Evolutionary conservation across 2,113 vertebrate genomes (phyloP), one percentile per base, ranked within the genome.

Genomic region (Carlito syrichta): DNA sequence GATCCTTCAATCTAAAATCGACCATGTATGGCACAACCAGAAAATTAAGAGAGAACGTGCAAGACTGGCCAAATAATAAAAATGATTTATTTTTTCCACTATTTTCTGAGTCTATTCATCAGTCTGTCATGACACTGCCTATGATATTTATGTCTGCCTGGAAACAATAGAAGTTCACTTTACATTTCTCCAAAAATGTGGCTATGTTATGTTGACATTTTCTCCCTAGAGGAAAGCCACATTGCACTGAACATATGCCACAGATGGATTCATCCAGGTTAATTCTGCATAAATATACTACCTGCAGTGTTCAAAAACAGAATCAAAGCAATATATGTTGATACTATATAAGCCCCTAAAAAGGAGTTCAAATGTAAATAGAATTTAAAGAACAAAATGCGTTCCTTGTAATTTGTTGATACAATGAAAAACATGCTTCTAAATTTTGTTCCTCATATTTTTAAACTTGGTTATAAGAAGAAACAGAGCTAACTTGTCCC

Each of bases 141-240:
- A 19, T 73, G 69, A 95, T 95, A 92, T 89, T 96, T 98, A 88
- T 95, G 60, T 82, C 20, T 94, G 82, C 88, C 71, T 73, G n/a
- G 82, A 91, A 94, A 97, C 68, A 96, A 82, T 89, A 74, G 81
- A 95, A 95, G 82, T 82, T 84, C 81, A 66, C 63, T 68, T 88
- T 91, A 90, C 27, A 38, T 30, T 85, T 97, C 86, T 79, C 48
- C 78, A 78, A 92, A 88, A 96, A 56, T n/a, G 81, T 92, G 94
- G 22, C 76, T 77, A 52, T 73, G 54, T 77, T 68, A n/a, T 89
- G 40, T n/a, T 96, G 93, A 95, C 85, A 93, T 92, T 96, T 95
- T 94, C 93, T 92, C 94, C 88, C 90, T 77, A 73, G 91, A 97
- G 91, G 48, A 88, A 88, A 96, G 68, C 82, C 90, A 86, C 20